These are phyloP conservation scores for Petrocephalus sullivani DNA, from an alignment of 2,797 vertebrate genomes.

Conservation along the genomic window DNA sequence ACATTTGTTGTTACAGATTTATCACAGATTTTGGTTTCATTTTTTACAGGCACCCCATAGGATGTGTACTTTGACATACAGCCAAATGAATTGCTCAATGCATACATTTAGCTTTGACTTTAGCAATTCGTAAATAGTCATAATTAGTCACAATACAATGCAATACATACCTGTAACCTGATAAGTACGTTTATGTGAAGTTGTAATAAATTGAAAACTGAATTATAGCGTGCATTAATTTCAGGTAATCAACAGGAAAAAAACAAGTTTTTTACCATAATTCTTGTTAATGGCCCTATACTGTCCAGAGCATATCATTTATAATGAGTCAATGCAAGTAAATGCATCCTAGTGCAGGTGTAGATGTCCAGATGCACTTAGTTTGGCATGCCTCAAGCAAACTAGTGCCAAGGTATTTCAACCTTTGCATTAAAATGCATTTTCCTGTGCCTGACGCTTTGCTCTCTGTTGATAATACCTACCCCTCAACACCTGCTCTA, in stretches of 20 bases:
- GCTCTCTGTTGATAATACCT: constrained; percentile 20
- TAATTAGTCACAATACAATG: no score
- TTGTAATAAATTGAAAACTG: not conserved
- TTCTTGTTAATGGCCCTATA: not conserved
- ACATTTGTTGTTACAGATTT: no score
- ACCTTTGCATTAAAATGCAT: constrained; percentile 3
- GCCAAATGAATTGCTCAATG: no score
- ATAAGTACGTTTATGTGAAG: not conserved
- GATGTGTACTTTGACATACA: no score
- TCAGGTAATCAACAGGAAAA: not conserved
- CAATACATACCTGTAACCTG: not conserved
- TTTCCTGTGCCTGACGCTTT: not conserved
- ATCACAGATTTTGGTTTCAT: no score
- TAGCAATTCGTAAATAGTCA: no score
- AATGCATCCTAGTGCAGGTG: not conserved
- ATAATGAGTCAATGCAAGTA: not conserved
- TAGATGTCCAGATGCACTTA: not conserved
- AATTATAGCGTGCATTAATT: not conserved
- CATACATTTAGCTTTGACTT: no score
- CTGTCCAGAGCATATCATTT: not conserved
- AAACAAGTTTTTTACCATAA: not conserved
- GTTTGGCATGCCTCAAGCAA: not conserved
- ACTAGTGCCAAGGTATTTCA: not conserved
- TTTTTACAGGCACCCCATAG: no score
- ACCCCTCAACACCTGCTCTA: constrained; percentile 67